phyloP scores from a whole-genome alignment of 2,888 invertebrate genomes.

The Dasysyrphus tricinctus region DNA sequence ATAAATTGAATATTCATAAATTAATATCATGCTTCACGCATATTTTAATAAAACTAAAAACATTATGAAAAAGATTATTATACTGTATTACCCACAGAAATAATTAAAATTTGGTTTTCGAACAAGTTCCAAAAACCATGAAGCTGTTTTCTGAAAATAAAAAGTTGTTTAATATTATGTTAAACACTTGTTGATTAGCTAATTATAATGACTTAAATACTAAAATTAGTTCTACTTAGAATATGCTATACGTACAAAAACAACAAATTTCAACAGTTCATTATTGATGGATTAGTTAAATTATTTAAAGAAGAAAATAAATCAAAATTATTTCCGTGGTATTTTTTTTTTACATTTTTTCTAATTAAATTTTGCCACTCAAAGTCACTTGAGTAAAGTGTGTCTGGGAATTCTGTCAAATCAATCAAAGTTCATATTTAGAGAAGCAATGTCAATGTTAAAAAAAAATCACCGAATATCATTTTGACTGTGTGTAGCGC shows the following conservation, averaged over 20 bases:
- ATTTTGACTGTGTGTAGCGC: no score
- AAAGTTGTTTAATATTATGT: not conserved
- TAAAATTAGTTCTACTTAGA: conserved; percentile 1
- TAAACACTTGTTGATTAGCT: not conserved
- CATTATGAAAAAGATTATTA: not conserved
- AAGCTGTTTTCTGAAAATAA: not conserved
- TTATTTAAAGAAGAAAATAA: not conserved
- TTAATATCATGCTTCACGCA: not conserved
- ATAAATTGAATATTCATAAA: conserved; percentile 4
- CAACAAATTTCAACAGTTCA: not conserved
- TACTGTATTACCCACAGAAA: not conserved
- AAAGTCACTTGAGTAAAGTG: not conserved
- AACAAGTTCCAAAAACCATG: conserved; percentile 4
- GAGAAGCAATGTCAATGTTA: no score
- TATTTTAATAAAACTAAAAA: not conserved
- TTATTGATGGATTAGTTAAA: not conserved
- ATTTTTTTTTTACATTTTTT: not conserved
- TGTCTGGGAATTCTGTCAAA: not conserved
- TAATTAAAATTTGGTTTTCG: not conserved
- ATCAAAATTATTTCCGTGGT: conserved; percentile 12
- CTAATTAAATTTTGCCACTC: not conserved
- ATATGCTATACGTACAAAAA: not conserved
- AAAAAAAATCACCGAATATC: not conserved
- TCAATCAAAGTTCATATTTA: not conserved
- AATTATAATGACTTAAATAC: not conserved